Conservation (phyloP, 1,140 invertebrate genomes). For the Apis laboriosa region DNA sequence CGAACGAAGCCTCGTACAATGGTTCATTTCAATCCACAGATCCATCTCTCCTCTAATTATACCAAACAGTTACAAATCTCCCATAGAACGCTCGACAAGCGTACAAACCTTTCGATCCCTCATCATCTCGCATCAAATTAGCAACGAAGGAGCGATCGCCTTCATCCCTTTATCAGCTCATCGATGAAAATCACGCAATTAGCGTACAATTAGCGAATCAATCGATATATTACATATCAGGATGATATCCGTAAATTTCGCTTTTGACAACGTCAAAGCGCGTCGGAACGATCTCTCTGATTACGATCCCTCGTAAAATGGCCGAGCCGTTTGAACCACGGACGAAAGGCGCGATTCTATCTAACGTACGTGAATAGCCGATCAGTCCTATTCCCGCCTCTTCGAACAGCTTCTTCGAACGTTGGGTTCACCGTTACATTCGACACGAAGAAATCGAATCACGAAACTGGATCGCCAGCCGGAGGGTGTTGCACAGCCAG, state of each 20-base stretch:
- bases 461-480: not conserved
- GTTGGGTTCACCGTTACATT: slow-evolving; percentile 22
- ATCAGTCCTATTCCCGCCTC: not conserved
- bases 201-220: not conserved
- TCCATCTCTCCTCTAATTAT: too few relatives aligned
- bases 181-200: not conserved
- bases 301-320: not conserved
- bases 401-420: not conserved
- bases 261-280: not conserved
- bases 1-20: not conserved
- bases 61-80: not conserved
- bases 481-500: too few relatives aligned
- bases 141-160: not conserved
- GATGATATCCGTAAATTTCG: not conserved
- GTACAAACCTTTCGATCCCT: not conserved
- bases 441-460: slow-evolving; percentile 11
- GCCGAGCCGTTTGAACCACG: too few relatives aligned
- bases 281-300: not conserved
- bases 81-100: not conserved
- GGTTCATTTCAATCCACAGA: too few relatives aligned
- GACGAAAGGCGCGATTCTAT: slow-evolving; percentile 1
- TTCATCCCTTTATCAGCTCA: not conserved
- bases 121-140: not conserved
- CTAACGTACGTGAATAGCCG: not conserved
- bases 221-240: too few relatives aligned